Base-by-base conservation (phyloP, 2,797 vertebrate genomes). In the Epinephelus coioides region DNA sequence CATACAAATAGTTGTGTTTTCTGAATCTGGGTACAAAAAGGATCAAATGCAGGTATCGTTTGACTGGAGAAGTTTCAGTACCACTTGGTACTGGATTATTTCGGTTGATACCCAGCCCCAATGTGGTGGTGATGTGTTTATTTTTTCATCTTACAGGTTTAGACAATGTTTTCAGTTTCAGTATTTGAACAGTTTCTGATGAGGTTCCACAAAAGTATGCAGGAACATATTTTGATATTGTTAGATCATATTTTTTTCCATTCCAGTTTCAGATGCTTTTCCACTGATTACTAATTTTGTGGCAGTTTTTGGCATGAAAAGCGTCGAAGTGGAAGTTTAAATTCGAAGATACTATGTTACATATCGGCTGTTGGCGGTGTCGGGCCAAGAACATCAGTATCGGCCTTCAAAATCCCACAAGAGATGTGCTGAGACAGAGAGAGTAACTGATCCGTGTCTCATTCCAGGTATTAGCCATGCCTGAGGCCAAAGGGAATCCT, bases 391-490 rank as follows among this genome's bases (percentile, higher is more conserved):
- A 78, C 72, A 81, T 90, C 84, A 81, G 79, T n/a, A n/a, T 78
- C 50, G 43, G 74, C 81, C 88, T 78, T 89, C 83, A 83, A 64
- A 60, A 70, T 79, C 68, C 90, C 83, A 34, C 79, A 73, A 47
- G 75, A 88, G 73, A 89, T 78, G 46, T 68, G 79, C 78, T 30
- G 77, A 88, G 85, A 86, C 82, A 60, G 78, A 72, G 55, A 46
- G 67, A 73, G 91, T 51, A 84, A 90, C 69, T 30, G 81, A 87
- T 85, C 77, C 67, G 79, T 67, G 79, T 83, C 78, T 81, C 65
- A 60, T 87, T 86, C 81, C 87, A 90, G 87, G 86, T 91, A 89
- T 88, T 87, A 89, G 88, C 83, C 83, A 59, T 63, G 85, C 71
- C 87, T 51, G 47, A 70, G 77, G 83, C 87, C 82, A 76, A 43